A percentile compares a stretch with the other conserved stretches of the same genome.
Conservation (phyloP, 2,113 vertebrate species). For the Neotragus moschatus region DNA sequence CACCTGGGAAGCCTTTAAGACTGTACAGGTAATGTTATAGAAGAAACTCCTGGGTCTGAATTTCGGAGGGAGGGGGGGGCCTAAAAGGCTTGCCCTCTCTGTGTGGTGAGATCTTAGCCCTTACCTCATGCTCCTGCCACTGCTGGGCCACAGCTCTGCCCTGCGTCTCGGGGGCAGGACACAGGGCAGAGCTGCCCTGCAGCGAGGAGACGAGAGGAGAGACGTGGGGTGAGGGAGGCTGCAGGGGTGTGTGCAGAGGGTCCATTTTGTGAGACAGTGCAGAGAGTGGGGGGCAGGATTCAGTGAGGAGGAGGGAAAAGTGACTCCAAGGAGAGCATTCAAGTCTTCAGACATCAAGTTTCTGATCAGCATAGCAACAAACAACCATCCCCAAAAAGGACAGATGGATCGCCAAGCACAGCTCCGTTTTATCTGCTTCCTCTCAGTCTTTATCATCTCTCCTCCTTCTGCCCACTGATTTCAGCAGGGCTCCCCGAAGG, state of each 20-base stretch:
- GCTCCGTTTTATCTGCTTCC: not conserved
- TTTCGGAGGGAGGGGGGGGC: no score
- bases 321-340: not conserved
- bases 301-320: not conserved
- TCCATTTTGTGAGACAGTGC: not conserved
- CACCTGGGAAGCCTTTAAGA: not conserved
- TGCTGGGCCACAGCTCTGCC: not conserved
- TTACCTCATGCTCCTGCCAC: accelerated
- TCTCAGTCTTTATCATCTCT: not conserved
- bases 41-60: not conserved
- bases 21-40: accelerated
- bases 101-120: not conserved
- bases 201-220: not conserved
- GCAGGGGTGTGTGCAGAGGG: not conserved
- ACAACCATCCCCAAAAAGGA: not conserved
- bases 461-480: not conserved
- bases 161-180: accelerated
- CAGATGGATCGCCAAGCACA: not conserved
- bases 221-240: accelerated
- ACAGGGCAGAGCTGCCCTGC: not conserved
- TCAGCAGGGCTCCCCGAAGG: not conserved
- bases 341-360: not conserved
- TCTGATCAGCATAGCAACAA: not conserved
- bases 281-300: not conserved
- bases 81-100: not conserved